Percentiles rank a stretch among this genome's conserved stretches.
Conservation (phyloP, 30 jellyfish, hydroid and myxozoan species). For the Cassiopea xamachana region DNA sequence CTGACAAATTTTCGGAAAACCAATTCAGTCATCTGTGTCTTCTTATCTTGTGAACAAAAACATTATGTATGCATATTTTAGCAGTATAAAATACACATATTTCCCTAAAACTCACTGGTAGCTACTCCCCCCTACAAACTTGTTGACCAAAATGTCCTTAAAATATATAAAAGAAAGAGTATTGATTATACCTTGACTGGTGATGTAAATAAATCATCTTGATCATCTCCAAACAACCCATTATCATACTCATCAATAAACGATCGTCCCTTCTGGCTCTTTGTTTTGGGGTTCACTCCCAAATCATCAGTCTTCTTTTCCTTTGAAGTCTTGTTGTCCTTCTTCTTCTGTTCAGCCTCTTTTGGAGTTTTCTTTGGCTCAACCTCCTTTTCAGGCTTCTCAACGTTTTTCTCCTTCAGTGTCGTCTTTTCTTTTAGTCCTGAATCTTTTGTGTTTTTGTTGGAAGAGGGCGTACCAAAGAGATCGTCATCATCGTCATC, state of each 20-base stretch:
- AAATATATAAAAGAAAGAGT: too few relatives aligned
- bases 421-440: neutral
- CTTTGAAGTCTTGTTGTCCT: neutral
- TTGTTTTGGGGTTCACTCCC: constrained; percentile 22
- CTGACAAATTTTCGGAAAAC: too few relatives aligned
- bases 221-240: constrained; percentile 79
- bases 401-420: neutral
- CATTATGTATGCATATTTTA: too few relatives aligned
- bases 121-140: too few relatives aligned
- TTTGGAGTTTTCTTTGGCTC: constrained; percentile 4
- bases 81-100: too few relatives aligned
- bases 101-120: too few relatives aligned
- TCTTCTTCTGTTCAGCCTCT: constrained; percentile 14
- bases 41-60: too few relatives aligned
- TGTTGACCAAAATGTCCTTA: neutral
- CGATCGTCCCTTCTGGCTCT: constrained; percentile 48
- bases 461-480: constrained; percentile 39
- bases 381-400: neutral
- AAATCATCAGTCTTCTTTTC: constrained; percentile 14
- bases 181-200: constrained; percentile 24
- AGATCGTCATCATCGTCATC: constrained; percentile 79
- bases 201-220: constrained; percentile 61
- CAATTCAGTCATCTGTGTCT: too few relatives aligned
- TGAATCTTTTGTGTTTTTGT: constrained; percentile 24
- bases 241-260: constrained; percentile 49